Evolutionary conservation across 1,140 invertebrate species (phyloP), one percentile per base, ranked within the genome.

Genomic region (Dendrolimus punctatus): DNA sequence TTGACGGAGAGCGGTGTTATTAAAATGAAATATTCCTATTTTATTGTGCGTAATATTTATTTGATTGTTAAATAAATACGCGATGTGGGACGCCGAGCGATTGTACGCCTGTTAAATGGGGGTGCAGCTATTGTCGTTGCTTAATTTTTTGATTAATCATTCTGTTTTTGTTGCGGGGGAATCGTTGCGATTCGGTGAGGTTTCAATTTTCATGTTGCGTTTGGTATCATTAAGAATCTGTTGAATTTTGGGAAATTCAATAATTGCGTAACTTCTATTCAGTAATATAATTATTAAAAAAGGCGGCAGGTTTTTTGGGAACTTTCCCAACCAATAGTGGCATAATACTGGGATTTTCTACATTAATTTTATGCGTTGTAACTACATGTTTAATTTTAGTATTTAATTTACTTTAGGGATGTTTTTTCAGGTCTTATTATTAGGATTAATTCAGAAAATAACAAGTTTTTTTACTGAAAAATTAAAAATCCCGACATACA

Each of bases 91-190:
- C 76, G 79, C 76, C 66, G 67, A 75, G 67, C 60, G 74, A 81
- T 80, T 84, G 77, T 81, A 60, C 52, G 62, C 59, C 67, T 69
- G 73, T 72, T 76, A 84, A 80, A 76, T 70, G 76, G 68, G 80
- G 76, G 68, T 68, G 72, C 58, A 9, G 46, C 63, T 52, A 79
- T 84, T 86, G 80, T 84, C 63, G 73, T 74, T 76, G 78, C 77
- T 84, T 84, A 86, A 83, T 86, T 86, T 86, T 86, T 84, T 86
- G 80, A 86, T 86, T 86, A 86, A 86, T 86, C 80, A 83, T 83
- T 72, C 68, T 60, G 55, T 66, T 73, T 72, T 60, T 62, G 50
- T 53, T 41, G 41, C 60, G 55, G 59, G 74, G 73, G 76, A 55
- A 66, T 69, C 62, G 66, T 62, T 67, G 70, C 68, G 64, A 69